Conservation (phyloP, 2,888 invertebrate species). For the Clusia tigrina region DNA sequence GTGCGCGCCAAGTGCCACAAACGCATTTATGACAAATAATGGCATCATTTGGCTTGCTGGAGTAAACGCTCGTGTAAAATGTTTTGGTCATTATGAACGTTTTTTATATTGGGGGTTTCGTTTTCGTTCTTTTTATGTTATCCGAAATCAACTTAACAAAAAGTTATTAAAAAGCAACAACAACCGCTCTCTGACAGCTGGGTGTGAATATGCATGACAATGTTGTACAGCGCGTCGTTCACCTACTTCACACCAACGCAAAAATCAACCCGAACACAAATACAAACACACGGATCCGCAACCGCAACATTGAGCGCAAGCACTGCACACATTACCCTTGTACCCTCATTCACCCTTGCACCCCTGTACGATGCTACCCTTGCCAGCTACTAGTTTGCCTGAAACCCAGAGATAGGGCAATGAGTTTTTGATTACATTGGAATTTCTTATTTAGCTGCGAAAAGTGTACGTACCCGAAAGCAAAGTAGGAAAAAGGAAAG, state of each 20-base stretch:
- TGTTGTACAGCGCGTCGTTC: background rate
- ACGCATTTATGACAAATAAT: constrained; percentile 6
- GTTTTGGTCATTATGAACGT: constrained; percentile 5
- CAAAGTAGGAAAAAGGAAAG: background rate
- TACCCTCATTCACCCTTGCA: background rate
- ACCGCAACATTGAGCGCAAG: background rate
- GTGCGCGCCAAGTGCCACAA: background rate
- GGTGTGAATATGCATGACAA: background rate
- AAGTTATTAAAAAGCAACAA: constrained; percentile 1
- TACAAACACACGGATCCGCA: constrained; percentile 3
- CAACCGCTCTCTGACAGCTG: background rate
- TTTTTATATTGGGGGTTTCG: too few relatives aligned
- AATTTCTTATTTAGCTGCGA: constrained; percentile 43
- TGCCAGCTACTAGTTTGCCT: too few relatives aligned
- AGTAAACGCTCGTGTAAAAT: background rate
- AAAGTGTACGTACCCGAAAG: constrained; percentile 2
- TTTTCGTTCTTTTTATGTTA: background rate
- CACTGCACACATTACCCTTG: background rate
- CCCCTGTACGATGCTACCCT: background rate
- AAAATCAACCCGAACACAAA: background rate
- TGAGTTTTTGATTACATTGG: constrained; percentile 56
- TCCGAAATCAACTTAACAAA: constrained; percentile 4
- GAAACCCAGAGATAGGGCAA: constrained; percentile 34
- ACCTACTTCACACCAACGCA: background rate
- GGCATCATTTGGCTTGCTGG: background rate